phyloP scores from a whole-genome alignment of 2,888 invertebrate genomes.

The Synergus itoensis region DNA sequence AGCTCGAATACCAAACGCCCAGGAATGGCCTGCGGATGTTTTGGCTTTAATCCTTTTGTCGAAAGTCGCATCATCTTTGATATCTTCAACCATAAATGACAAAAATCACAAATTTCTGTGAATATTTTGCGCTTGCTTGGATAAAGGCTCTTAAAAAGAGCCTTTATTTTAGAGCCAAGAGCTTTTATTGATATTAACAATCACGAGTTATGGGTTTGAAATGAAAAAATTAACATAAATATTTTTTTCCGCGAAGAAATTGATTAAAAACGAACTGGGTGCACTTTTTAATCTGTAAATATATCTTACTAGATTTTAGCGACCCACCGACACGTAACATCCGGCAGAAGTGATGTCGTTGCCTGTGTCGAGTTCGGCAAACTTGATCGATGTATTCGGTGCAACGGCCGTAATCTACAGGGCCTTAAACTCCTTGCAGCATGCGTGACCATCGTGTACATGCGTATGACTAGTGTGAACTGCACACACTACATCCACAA shows the following conservation, averaged over 20 bases:
- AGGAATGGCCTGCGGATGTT: constrained; percentile 10
- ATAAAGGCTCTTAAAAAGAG: neutral
- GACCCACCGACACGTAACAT: constrained; percentile 29
- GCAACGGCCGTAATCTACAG: constrained; percentile 76
- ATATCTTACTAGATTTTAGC: constrained; percentile 17
- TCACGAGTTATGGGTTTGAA: neutral
- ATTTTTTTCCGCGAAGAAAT: neutral
- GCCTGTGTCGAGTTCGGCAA: constrained; percentile 55
- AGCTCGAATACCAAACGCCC: constrained; percentile 31
- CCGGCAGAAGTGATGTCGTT: constrained; percentile 41
- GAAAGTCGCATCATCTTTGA: neutral
- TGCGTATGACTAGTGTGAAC: constrained; percentile 40
- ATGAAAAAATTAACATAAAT: neutral
- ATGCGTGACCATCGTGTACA: constrained; percentile 69
- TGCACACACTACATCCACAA: constrained; percentile 18
- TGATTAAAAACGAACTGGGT: neutral
- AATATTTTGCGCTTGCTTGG: neutral
- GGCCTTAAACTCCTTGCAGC: constrained; percentile 70
- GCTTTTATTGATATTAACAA: neutral
- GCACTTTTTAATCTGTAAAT: neutral
- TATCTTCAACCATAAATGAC: neutral
- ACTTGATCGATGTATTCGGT: constrained; percentile 70
- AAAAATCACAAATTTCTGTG: neutral
- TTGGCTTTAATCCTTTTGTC: constrained; percentile 1
- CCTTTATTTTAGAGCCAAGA: too few species aligned